Conservation (phyloP, 2,113 vertebrate species). For the Ranitomeya imitator region DNA sequence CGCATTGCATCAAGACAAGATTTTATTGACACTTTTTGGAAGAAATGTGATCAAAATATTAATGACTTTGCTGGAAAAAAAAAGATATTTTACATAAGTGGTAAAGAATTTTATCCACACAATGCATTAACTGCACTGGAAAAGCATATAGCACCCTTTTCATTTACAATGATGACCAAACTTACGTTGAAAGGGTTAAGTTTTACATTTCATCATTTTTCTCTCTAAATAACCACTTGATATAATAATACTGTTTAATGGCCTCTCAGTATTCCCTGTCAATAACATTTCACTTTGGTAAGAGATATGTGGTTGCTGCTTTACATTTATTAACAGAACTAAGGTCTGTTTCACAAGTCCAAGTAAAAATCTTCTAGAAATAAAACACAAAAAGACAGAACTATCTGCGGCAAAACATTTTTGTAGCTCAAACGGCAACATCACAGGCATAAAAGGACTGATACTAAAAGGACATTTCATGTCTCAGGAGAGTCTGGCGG, state of each 20-base stretch:
- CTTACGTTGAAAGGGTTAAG: background rate
- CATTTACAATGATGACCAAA: background rate
- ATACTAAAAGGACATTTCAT: constrained; percentile 3
- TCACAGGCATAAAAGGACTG: background rate
- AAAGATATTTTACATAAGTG: constrained; percentile 28
- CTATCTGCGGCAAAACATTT: background rate
- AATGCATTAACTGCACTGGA: background rate
- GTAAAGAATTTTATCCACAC: background rate
- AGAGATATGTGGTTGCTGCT: background rate
- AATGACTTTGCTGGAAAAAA: constrained; percentile 28
- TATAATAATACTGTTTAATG: background rate
- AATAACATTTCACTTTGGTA: background rate
- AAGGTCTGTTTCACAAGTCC: background rate
- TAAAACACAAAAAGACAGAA: background rate
- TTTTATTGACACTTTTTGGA: constrained; percentile 58
- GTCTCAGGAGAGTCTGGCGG: background rate
- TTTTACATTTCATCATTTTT: background rate
- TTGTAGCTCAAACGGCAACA: background rate
- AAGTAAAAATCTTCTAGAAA: background rate
- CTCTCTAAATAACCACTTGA: background rate
- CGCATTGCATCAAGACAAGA: constrained; percentile 43
- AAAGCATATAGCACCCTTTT: background rate
- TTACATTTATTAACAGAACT: background rate
- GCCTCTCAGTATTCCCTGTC: background rate
- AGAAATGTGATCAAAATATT: constrained; percentile 52